These are phyloP conservation scores for Iselma pallidipennis DNA, from an alignment of 2,888 invertebrate species.

Conservation along the genomic window DNA sequence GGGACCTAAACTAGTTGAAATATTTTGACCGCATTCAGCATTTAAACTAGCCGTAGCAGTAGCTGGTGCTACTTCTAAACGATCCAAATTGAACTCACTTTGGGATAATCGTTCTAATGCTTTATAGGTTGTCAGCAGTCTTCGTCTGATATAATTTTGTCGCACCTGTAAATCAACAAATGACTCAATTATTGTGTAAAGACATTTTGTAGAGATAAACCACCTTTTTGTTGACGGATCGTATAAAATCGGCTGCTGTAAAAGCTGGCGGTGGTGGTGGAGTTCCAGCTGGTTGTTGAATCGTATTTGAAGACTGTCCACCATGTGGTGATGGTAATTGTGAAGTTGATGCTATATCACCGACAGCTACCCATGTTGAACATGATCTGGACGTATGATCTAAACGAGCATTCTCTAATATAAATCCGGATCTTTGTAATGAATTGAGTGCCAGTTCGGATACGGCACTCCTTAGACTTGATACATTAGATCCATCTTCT, in stretches of 20 bases:
- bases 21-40: constrained; percentile 30
- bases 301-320: constrained; percentile 53
- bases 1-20: constrained; percentile 36
- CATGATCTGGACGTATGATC: constrained; percentile 69
- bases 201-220: neutral
- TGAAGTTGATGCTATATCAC: constrained; percentile 73
- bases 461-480: constrained; percentile 55
- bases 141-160: constrained; percentile 78
- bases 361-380: constrained; percentile 87
- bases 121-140: constrained; percentile 78
- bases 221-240: constrained; percentile 81
- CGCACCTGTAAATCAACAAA: constrained; percentile 61
- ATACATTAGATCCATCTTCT: constrained; percentile 52
- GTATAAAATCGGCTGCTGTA: constrained; percentile 69
- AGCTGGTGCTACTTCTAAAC: constrained; percentile 66
- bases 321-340: constrained; percentile 83
- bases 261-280: constrained; percentile 61
- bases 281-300: constrained; percentile 37
- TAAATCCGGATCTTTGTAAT: constrained; percentile 59
- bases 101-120: constrained; percentile 80
- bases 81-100: constrained; percentile 82
- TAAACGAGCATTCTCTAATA: constrained; percentile 62
- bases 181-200: neutral
- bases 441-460: constrained; percentile 65
- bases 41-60: constrained; percentile 54